Evolutionary conservation across 1,140 invertebrate species (phyloP).

Genomic region (Solen grandis): DNA sequence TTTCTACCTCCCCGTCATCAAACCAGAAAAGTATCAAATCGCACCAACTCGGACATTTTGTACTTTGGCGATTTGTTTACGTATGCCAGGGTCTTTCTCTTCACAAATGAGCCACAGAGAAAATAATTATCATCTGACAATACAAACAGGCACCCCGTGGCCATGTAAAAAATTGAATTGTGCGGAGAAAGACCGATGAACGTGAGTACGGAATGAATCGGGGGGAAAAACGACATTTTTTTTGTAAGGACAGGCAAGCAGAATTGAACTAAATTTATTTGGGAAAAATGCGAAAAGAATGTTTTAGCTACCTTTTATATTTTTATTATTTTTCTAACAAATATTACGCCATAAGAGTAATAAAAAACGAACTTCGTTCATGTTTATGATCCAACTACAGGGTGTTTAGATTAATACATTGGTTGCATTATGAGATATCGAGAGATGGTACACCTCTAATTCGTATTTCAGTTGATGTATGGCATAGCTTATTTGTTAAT

Average conservation of each 20-base stretch:
- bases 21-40: too few relatives aligned
- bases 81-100: slow-evolving; percentile 44
- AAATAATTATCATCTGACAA: slow-evolving; percentile 54
- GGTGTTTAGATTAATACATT: too few relatives aligned
- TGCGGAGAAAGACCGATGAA: too few relatives aligned
- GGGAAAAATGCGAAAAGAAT: neutral
- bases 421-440: too few relatives aligned
- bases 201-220: too few relatives aligned
- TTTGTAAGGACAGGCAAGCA: neutral
- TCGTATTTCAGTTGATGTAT: too few relatives aligned
- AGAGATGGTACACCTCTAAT: too few relatives aligned
- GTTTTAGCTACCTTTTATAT: neutral
- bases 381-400: too few relatives aligned
- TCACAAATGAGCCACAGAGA: slow-evolving; percentile 7
- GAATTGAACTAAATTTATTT: neutral
- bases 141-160: slow-evolving; percentile 41
- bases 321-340: neutral
- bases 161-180: slow-evolving; percentile 43
- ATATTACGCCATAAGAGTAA: neutral
- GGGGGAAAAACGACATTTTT: slow-evolving; percentile 3
- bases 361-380: slow-evolving; percentile 20
- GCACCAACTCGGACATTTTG: too few relatives aligned
- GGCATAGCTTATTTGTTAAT: too few relatives aligned
- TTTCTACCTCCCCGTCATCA: too few relatives aligned
- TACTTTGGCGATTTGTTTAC: too few relatives aligned